Evolutionary conservation across 2,797 vertebrate genomes (phyloP).

Genomic region (Semaprochilodus insignis): DNA sequence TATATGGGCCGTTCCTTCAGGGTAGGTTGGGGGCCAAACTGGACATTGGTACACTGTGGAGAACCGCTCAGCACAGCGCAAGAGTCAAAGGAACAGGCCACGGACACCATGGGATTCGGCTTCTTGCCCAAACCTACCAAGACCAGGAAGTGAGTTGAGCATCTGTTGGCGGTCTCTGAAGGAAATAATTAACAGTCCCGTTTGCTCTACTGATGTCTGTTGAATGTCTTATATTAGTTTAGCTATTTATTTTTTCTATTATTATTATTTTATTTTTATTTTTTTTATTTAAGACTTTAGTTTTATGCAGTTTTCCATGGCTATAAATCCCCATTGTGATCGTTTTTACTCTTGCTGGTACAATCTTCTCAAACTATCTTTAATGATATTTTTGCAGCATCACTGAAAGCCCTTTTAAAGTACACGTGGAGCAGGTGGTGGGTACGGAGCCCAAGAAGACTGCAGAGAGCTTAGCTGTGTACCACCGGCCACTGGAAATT

Average conservation of each 20-base stretch:
- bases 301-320: background rate
- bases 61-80: constrained; percentile 62
- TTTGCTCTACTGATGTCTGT: background rate
- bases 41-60: constrained; percentile 87
- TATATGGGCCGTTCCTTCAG: constrained; percentile 91
- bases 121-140: constrained; percentile 83
- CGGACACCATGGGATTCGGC: constrained; percentile 77
- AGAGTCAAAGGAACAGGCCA: constrained; percentile 50
- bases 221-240: too few species aligned
- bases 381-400: constrained; percentile 72
- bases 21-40: constrained; percentile 93
- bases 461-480: constrained; percentile 72
- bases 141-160: constrained; percentile 84
- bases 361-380: background rate
- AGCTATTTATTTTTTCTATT: too few species aligned
- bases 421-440: constrained; percentile 86
- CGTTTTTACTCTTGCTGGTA: background rate
- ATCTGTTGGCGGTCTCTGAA: background rate
- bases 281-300: background rate
- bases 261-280: background rate
- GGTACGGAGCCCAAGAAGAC: constrained; percentile 73
- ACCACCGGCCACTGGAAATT: constrained; percentile 88
- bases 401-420: constrained; percentile 87
- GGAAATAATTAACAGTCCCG: background rate
- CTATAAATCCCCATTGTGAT: background rate